Conservation (phyloP, 2,888 invertebrate species). For the Tigriopus californicus region DNA sequence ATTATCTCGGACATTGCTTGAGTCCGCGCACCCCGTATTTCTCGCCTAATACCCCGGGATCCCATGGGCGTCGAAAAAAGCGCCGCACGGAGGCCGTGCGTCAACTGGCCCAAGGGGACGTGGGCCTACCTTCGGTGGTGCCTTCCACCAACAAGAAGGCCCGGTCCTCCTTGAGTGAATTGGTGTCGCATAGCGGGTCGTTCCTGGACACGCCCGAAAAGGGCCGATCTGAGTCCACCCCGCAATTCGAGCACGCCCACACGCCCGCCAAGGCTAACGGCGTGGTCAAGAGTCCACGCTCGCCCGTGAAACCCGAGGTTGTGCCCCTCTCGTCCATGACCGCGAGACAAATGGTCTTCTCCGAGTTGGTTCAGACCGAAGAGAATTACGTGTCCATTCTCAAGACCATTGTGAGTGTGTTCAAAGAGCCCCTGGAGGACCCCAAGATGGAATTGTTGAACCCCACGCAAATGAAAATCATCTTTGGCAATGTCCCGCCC, state of each 20-base stretch:
- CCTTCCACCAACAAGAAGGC: conserved; percentile 40
- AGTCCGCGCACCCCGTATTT: neutral
- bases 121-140: conserved; percentile 15
- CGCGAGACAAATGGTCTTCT: conserved; percentile 59
- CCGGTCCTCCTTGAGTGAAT: conserved; percentile 66
- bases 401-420: conserved; percentile 48
- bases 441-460: conserved; percentile 65
- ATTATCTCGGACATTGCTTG: conserved; percentile 38
- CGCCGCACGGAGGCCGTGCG: conserved; percentile 48
- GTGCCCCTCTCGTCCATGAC: conserved; percentile 44
- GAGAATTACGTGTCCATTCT: conserved; percentile 91
- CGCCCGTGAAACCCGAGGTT: conserved; percentile 16
- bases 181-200: conserved; percentile 65
- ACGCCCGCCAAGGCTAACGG: neutral
- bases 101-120: conserved; percentile 31
- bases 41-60: conserved; percentile 8
- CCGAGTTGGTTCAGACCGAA: conserved; percentile 88
- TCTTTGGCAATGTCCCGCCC: conserved; percentile 84
- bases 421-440: conserved; percentile 78
- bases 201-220: conserved; percentile 60
- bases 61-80: conserved; percentile 40
- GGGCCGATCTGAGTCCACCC: conserved; percentile 23
- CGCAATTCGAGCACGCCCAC: neutral
- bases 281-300: neutral
- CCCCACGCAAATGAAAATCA: conserved; percentile 76